A percentile compares a stretch with the other conserved stretches of the same genome.
phyloP scores from a whole-genome alignment of 1,140 invertebrate species.

The Nasonia vitripennis region DNA sequence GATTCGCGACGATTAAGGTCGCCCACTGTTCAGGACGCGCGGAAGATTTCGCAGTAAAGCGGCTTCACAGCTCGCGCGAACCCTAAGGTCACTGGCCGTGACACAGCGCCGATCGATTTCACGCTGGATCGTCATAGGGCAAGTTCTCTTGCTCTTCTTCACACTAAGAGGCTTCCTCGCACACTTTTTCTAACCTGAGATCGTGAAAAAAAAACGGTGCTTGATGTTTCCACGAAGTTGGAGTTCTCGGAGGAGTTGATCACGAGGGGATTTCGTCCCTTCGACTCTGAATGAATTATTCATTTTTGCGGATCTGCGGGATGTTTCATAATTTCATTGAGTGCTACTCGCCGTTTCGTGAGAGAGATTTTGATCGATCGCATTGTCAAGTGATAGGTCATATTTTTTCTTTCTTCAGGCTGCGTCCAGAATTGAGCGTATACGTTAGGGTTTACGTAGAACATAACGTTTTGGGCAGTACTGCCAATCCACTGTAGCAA shows the following conservation, averaged over 20 bases:
- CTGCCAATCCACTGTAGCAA: too few species aligned
- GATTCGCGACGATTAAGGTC: slow-evolving; percentile 63
- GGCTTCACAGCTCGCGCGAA: slow-evolving; percentile 46
- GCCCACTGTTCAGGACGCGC: neutral
- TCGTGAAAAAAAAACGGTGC: slow-evolving; percentile 10
- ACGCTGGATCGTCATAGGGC: slow-evolving; percentile 54
- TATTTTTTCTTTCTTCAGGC: neutral
- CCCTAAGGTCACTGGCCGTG: slow-evolving; percentile 55
- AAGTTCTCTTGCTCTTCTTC: neutral
- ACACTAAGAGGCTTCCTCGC: neutral
- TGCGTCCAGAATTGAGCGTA: too few species aligned
- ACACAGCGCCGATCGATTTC: slow-evolving; percentile 61
- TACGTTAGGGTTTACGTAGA: too few species aligned
- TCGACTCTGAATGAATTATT: neutral
- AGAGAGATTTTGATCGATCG: neutral
- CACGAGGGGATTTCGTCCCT: neutral
- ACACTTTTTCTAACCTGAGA: slow-evolving; percentile 48
- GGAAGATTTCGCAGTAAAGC: neutral
- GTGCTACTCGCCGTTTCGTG: neutral
- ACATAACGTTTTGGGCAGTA: too few species aligned
- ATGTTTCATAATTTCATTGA: neutral
- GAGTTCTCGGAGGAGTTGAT: neutral
- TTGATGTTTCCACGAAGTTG: slow-evolving; percentile 26
- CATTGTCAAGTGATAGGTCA: neutral
- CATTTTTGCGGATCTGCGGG: neutral